Conservation (phyloP, 2,888 invertebrate species). For the Aricia artaxerxes region DNA sequence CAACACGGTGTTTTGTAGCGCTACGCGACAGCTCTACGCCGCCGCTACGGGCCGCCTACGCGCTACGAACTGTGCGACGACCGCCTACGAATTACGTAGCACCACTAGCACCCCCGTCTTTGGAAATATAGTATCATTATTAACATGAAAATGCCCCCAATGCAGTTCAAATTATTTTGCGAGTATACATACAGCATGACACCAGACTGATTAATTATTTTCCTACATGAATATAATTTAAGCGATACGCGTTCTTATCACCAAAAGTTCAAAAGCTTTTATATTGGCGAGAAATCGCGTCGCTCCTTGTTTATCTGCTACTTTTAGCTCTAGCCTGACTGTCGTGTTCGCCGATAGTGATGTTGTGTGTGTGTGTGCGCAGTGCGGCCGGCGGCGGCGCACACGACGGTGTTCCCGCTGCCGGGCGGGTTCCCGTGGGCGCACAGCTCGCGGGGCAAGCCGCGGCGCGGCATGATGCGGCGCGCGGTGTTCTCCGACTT, state of each 20-base stretch:
- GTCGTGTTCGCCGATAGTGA: not conserved
- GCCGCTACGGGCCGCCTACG: not conserved
- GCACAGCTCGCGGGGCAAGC: conserved; percentile 94
- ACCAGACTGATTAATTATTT: too few relatives aligned
- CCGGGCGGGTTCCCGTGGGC: conserved; percentile 92
- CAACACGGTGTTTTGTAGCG: not conserved
- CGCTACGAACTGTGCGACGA: not conserved
- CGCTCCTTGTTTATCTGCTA: not conserved
- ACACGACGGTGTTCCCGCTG: conserved; percentile 82
- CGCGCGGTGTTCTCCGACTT: conserved; percentile 98
- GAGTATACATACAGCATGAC: not conserved
- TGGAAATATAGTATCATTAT: too few relatives aligned
- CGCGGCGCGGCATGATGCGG: conserved; percentile 97
- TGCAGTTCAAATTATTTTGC: not conserved
- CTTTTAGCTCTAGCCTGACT: too few relatives aligned
- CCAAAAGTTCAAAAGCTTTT: too few relatives aligned
- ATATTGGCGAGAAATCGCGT: not conserved
- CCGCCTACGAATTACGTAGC: conserved; percentile 1
- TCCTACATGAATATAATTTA: not conserved
- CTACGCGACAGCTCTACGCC: conserved; percentile 15
- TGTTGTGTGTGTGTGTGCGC: conserved; percentile 35
- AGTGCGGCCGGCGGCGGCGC: conserved; percentile 75
- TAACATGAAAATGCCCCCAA: too few relatives aligned
- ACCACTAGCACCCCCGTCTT: not conserved
- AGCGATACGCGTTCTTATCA: not conserved